These are phyloP conservation scores for Bursaphelenchus mucronatus DNA, from an alignment of 1,140 invertebrate genomes.

Conservation along the genomic window DNA sequence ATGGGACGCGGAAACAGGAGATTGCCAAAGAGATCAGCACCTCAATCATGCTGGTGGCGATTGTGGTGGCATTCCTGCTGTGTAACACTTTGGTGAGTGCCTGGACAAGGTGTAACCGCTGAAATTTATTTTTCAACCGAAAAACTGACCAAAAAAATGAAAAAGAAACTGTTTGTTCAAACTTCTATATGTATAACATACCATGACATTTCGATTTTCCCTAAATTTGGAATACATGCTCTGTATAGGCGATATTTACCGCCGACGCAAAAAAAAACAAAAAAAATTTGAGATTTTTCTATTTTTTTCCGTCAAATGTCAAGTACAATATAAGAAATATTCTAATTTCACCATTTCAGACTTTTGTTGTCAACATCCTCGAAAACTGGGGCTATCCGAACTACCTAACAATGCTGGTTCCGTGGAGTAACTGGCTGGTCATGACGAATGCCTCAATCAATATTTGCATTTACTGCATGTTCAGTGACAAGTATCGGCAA, in stretches of 20 bases:
- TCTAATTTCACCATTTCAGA: constrained; percentile 22
- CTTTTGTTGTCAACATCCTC: constrained; percentile 43
- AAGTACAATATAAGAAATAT: background rate
- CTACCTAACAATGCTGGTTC: constrained; percentile 21
- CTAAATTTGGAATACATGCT: no score
- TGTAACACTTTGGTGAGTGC: constrained; percentile 51
- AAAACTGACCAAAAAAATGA: no score
- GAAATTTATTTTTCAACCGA: no score
- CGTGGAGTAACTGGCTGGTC: constrained; percentile 33
- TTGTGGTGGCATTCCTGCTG: constrained; percentile 49
- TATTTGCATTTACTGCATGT: constrained; percentile 43
- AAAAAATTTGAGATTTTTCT: no score
- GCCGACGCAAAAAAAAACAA: no score
- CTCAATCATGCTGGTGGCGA: constrained; percentile 54
- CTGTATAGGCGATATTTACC: no score
- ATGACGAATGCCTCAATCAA: constrained; percentile 41
- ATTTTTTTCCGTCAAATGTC: background rate
- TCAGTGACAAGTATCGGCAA: constrained; percentile 34
- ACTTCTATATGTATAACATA: background rate
- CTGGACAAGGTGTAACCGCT: no score
- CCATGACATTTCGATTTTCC: background rate
- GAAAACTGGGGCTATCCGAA: constrained; percentile 28
- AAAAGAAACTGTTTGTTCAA: background rate
- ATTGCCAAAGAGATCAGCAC: constrained; percentile 54
- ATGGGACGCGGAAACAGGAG: constrained; percentile 48